Evolutionary conservation across 2,797 vertebrate species (phyloP).

Genomic region (Alfaro cultratus): DNA sequence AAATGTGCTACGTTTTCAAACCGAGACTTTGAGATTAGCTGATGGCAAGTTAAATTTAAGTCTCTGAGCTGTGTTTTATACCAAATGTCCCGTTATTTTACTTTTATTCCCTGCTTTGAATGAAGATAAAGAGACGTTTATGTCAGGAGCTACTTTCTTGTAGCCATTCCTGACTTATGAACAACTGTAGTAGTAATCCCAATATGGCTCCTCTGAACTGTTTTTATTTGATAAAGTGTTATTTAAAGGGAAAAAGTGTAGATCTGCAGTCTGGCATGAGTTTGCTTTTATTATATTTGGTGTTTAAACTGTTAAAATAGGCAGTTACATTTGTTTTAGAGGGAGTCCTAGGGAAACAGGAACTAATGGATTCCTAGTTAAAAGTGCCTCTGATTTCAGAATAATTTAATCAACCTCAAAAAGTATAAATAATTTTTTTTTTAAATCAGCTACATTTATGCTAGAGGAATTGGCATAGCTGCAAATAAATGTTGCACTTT

Average conservation of each 20-base stretch:
- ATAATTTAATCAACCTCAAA: background rate
- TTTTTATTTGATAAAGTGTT: too few species aligned
- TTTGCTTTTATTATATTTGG: too few species aligned
- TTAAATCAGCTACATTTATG: too few species aligned
- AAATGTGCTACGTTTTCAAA: background rate
- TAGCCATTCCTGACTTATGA: too few species aligned
- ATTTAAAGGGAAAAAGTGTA: too few species aligned
- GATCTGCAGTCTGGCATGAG: too few species aligned
- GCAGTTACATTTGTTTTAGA: too few species aligned
- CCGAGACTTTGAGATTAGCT: background rate
- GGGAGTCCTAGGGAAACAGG: background rate
- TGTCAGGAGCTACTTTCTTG: background rate
- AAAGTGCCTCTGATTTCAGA: background rate
- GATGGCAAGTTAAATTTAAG: background rate
- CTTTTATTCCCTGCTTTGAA: background rate
- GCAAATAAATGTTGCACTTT: background rate
- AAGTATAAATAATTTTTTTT: too few species aligned
- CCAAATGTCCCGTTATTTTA: background rate
- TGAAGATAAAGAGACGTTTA: background rate
- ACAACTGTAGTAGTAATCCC: background rate
- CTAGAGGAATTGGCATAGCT: background rate
- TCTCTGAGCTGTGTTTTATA: background rate
- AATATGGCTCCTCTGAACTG: background rate
- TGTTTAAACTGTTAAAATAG: too few species aligned
- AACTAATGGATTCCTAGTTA: background rate